Evolutionary conservation across 92 coral and sea anemone species (phyloP).

Genomic region (Parazoanthus swiftii): DNA sequence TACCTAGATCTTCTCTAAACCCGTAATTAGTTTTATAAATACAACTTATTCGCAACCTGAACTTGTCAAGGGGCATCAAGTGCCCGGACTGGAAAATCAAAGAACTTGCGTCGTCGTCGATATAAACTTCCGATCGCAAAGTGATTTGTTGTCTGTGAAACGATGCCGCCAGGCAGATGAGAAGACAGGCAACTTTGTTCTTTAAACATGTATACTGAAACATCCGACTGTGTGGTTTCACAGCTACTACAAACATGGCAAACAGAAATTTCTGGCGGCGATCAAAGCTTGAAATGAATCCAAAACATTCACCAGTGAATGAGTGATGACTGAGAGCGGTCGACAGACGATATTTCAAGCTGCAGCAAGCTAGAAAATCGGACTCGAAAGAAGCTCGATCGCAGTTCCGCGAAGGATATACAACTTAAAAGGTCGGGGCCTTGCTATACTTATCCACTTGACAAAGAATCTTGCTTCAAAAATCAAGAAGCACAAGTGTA

Average conservation of each 20-base stretch:
- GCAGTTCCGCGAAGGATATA: background rate
- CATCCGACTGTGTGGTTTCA: background rate
- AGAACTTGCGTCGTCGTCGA: too few species aligned
- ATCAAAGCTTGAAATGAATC: background rate
- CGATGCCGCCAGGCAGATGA: background rate
- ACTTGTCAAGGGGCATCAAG: too few species aligned
- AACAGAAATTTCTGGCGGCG: background rate
- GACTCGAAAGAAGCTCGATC: background rate
- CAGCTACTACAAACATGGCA: background rate
- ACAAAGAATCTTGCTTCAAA: background rate
- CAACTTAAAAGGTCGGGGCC: background rate
- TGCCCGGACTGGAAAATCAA: too few species aligned
- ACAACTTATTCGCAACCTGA: too few species aligned
- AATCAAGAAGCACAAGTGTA: background rate
- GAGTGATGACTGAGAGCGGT: too few species aligned
- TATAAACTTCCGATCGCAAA: background rate
- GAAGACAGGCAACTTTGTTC: background rate
- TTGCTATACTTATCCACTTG: background rate
- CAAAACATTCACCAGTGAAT: background rate
- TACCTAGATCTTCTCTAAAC: too few species aligned
- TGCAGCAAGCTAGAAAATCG: background rate
- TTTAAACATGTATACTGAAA: background rate
- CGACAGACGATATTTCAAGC: too few species aligned
- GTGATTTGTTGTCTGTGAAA: background rate
- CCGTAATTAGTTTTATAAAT: too few species aligned